A percentile compares a stretch with the other conserved stretches of the same genome.
Evolutionary conservation across 2,888 invertebrate genomes (phyloP).

Genomic region (Podotricha telesiphe): DNA sequence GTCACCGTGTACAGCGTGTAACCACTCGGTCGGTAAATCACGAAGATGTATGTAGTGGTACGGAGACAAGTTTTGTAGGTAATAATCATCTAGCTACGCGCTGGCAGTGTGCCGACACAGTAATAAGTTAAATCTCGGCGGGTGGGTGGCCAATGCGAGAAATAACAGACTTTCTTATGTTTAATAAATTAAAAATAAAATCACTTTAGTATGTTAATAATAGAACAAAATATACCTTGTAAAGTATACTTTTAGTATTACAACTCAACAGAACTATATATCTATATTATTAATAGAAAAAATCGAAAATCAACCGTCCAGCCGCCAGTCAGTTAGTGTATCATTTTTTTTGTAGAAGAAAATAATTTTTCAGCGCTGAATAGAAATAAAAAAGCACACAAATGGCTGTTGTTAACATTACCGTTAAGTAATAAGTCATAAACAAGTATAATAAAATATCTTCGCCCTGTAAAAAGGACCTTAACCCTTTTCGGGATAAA

Average conservation of each 20-base stretch:
- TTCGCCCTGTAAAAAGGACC: conserved; percentile 32
- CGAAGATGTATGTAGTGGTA: conserved; percentile 45
- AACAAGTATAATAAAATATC: conserved; percentile 23
- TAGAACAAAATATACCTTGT: too few species aligned
- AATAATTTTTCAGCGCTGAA: background rate
- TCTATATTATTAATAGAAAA: too few species aligned
- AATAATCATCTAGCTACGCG: conserved; percentile 59
- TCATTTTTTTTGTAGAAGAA: background rate
- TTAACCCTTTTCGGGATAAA: conserved; percentile 52
- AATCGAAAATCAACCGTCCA: too few species aligned
- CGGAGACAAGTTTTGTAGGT: conserved; percentile 58
- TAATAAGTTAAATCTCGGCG: conserved; percentile 68
- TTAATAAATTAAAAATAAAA: conserved; percentile 29
- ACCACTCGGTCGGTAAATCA: conserved; percentile 43
- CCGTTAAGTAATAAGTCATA: conserved; percentile 23
- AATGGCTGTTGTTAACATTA: background rate
- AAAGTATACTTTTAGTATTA: background rate
- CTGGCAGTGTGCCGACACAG: conserved; percentile 68
- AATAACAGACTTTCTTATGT: conserved; percentile 50
- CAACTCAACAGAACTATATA: too few species aligned
- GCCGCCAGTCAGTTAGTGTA: too few species aligned
- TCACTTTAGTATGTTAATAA: background rate
- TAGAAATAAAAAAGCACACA: background rate
- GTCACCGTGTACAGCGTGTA: conserved; percentile 50
- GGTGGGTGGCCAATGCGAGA: conserved; percentile 59